Evolutionary conservation across 2,113 vertebrate species (phyloP), one percentile per base, ranked within the genome.

Genomic region (Stercorarius parasiticus): DNA sequence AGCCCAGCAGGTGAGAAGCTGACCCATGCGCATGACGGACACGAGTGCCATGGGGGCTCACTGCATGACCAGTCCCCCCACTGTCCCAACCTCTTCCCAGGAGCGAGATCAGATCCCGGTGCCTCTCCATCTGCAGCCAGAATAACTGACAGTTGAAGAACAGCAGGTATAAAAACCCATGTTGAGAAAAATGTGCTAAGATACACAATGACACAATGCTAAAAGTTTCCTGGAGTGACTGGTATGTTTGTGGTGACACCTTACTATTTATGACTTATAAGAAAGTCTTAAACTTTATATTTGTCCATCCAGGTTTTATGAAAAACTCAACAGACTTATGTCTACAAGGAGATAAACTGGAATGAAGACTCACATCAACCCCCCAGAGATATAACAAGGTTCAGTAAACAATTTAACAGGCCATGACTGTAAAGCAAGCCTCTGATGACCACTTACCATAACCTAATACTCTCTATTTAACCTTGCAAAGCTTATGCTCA

Each of bases 391-490:
- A 45, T 62, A 94, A 69, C 47, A 90, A 76, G 42, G 49, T 55
- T 91, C 70, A 64, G 70, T 72, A 93, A 91, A 96, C 53, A 85
- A 93, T 77, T 87, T 90, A 87, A 70, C 30, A 65, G 76, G 66
- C 70, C 55, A 47, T 66, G 86, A 83, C 89, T 77, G 58, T 66
- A 94, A 94, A 85, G 66, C 58, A 83, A 94, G 67, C 38, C 79
- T 88, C 85, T 78, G 90, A 78, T 86, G 94, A 72, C 72, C 86
- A 86, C 86, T 94, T 88, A 88, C 32, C n/a, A 80, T 82, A 96
- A 94, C 59, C 50, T 86, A 93, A 94, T 91, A 84, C 53, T 69
- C 78, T 65, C 40, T 89, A 27, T 85, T 95, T 95, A 95, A 91
- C 74, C 86, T 95, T 85, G 74, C 73, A 93, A 94, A 93, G 83